Base-by-base conservation (phyloP, 2,113 vertebrate genomes). In the Protobothrops flavoviridis region DNA sequence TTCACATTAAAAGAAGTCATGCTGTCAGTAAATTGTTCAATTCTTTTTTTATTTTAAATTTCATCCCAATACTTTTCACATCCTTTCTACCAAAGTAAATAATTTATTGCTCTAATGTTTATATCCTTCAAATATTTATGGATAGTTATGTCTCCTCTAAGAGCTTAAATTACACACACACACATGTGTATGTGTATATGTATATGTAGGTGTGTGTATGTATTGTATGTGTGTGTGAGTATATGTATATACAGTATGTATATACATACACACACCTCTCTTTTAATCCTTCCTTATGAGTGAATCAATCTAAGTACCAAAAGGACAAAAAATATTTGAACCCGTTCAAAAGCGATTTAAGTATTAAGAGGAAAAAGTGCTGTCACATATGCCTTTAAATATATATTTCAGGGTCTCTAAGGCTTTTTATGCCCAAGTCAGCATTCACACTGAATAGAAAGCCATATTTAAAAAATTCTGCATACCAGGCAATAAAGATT, bases 41-140 rank as follows among this genome's bases (percentile, higher is more conserved):
- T 95, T 95, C 55, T 92, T 95, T 95, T 95, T 93, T 95, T 48
- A 81, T 96, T 33, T 23, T 85, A 39, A 96, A 97, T 96, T 95
- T 96, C 91, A 95, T 95, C 92, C 94, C 93, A 94, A 97, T 97
- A 95, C 87, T 95, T 89, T 94, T 96, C 96, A 96, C 94, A 94
- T 96, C 90, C 81, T 94, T 96, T 93, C 95, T 95, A 97, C 94
- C 92, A 95, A 29, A 85, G 94, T 97, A 96, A 97, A 97, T 97
- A 97, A 96, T 97, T 97, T 90, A 97, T 95, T 0, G 0, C 94
- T 94, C 95, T 95, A 95, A 95, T 97, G 96, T 97, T 97, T 97
- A 97, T 97, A 96, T 24, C 89, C 90, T 95, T 97, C 95, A 97
- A 96, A 97, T 96, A 97, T 97, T 97, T 97, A 97, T 96, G 96